Evolutionary conservation across 2,113 vertebrate species (phyloP).

Genomic region (Heterotilapia buettikoferi): DNA sequence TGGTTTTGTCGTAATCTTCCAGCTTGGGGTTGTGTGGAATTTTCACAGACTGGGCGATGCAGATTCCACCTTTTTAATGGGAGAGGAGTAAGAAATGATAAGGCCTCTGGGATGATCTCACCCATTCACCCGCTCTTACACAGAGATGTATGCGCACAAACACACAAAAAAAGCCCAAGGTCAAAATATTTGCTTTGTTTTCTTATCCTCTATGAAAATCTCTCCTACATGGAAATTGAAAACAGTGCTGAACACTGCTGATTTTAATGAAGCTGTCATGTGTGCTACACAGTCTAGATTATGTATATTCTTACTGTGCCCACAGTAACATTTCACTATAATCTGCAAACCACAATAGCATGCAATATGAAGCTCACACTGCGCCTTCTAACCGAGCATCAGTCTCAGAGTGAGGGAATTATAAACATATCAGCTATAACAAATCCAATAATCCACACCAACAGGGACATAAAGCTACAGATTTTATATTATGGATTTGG

Average conservation of each 20-base stretch:
- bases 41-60: slow-evolving; percentile 92
- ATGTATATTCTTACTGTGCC: neutral
- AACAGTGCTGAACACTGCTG: slow-evolving; percentile 5
- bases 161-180: slow-evolving; percentile 6
- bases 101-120: slow-evolving; percentile 29
- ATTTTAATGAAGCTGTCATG: slow-evolving; percentile 20
- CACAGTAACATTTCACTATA: slow-evolving; percentile 36
- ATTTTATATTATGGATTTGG: slow-evolving; percentile 44
- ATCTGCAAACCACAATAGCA: slow-evolving; percentile 23
- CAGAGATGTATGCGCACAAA: neutral
- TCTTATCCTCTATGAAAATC: neutral
- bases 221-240: neutral
- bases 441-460: slow-evolving; percentile 49
- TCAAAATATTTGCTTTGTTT: neutral
- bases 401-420: slow-evolving; percentile 12
- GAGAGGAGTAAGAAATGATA: slow-evolving; percentile 32
- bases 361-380: slow-evolving; percentile 12
- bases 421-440: slow-evolving; percentile 28
- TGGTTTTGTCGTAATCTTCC: slow-evolving; percentile 85
- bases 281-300: neutral
- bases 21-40: slow-evolving; percentile 86
- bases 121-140: neutral
- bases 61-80: slow-evolving; percentile 81
- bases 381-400: neutral
- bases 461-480: slow-evolving; percentile 31